Percentiles rank a stretch among this genome's conserved stretches.
Conservation (phyloP, 2,797 vertebrate species). For the Chrysocyon brachyurus region DNA sequence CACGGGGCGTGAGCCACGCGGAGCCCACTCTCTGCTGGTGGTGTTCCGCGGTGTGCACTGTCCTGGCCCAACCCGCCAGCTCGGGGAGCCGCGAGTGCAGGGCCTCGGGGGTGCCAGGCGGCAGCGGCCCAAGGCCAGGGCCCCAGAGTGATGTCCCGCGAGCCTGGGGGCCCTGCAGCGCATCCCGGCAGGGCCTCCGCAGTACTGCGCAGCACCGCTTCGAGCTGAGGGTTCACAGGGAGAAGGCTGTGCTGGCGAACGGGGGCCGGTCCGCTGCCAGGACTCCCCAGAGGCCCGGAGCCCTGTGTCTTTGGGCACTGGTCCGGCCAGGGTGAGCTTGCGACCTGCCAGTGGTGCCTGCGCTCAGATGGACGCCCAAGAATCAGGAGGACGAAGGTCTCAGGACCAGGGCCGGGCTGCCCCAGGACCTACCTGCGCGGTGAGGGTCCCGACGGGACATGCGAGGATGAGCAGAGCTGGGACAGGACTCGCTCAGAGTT, state of each 20-base stretch:
- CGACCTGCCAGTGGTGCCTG: no score
- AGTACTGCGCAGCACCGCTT: no score
- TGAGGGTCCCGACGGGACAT: accelerated
- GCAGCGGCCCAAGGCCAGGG: neutral
- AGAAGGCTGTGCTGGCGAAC: accelerated
- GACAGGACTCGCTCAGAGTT: no score
- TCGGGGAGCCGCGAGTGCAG: accelerated
- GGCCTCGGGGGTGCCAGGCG: neutral
- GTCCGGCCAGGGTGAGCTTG: accelerated
- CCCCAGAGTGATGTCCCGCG: no score
- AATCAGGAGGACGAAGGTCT: accelerated
- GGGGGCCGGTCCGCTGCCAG: no score
- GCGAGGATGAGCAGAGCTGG: neutral
- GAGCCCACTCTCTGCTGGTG: neutral
- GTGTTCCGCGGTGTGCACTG: accelerated
- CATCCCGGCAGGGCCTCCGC: no score
- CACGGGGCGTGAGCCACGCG: no score
- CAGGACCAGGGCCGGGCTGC: no score
- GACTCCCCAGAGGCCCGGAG: no score
- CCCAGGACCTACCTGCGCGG: accelerated
- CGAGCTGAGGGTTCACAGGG: accelerated
- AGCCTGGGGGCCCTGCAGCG: no score
- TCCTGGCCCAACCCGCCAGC: accelerated
- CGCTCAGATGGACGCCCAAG: neutral
- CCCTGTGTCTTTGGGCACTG: no score